Percentiles rank a stretch among this genome's conserved stretches.
phyloP scores from a whole-genome alignment of 2,888 invertebrate species.

The Lasioglossum lativentre region DNA sequence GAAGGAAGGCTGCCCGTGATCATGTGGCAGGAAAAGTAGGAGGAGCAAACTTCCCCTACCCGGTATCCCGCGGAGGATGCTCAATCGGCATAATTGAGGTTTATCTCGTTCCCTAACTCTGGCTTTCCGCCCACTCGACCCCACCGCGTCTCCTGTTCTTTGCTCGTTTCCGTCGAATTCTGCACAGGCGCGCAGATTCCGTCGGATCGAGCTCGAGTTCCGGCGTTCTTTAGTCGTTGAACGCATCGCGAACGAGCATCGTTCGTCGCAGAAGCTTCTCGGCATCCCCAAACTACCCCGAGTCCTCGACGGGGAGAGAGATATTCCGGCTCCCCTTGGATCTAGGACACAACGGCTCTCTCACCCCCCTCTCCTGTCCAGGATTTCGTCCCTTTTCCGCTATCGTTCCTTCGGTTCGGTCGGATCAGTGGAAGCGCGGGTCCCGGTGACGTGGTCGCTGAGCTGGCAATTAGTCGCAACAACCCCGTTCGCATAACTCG shows the following conservation, averaged over 20 bases:
- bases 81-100: slow-evolving; percentile 81
- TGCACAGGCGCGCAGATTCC: slow-evolving; percentile 49
- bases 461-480: slow-evolving; percentile 74
- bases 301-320: not conserved
- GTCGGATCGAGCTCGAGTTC: slow-evolving; percentile 51
- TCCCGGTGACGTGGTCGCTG: slow-evolving; percentile 72
- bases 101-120: slow-evolving; percentile 78
- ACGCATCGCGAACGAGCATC: slow-evolving; percentile 1
- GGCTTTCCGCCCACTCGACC: slow-evolving; percentile 70
- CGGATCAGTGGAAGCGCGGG: slow-evolving; percentile 65
- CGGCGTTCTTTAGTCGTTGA: slow-evolving; percentile 6
- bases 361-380: slow-evolving; percentile 21
- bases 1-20: slow-evolving; percentile 71
- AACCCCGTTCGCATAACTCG: slow-evolving; percentile 60
- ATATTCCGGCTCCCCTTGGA: slow-evolving; percentile 23
- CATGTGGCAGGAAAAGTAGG: slow-evolving; percentile 81
- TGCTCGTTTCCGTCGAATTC: slow-evolving; percentile 49
- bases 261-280: not conserved
- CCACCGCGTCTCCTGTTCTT: slow-evolving; percentile 50
- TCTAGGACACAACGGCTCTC: slow-evolving; percentile 16
- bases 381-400: slow-evolving; percentile 10
- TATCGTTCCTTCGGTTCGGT: slow-evolving; percentile 23
- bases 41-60: slow-evolving; percentile 81
- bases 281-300: not conserved
- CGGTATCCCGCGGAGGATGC: slow-evolving; percentile 74